Evolutionary conservation across 2,888 invertebrate species (phyloP), one percentile per base, ranked within the genome.

Genomic region (Neoitamus cyanurus): DNA sequence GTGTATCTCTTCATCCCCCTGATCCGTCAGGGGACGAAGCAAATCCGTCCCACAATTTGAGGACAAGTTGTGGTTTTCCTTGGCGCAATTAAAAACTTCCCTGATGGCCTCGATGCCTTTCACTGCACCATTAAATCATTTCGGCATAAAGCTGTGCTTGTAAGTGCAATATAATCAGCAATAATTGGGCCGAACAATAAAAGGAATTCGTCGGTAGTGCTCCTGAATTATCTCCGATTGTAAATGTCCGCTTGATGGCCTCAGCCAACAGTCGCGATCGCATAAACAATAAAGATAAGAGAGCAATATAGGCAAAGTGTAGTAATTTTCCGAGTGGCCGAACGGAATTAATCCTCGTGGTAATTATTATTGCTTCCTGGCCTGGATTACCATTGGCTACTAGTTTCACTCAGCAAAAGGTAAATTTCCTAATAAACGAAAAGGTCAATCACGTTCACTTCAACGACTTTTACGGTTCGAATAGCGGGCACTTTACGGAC

Each of bases 221-320:
- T 58, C 58, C 20, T 25, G 58, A 58, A 58, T 58, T 58, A 58
- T 58, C 58, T 58, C 20, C 20, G 25, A 58, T 58, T 58, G 9
- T 58, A 2, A 58, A 58, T 58, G 48, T 48, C 48, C 58, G 15
- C 58, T 58, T 58, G 58, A 58, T 58, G 58, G 3, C 58, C 58
- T 4, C 20, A 58, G 25, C 25, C 58, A 25, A 20, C 25, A 20
- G 58, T 58, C 58, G 58, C 58, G 58, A 58, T 58, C 58, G 25
- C 58, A 58, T 58, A 58, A 58, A 20, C 58, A 58, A 58, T 58
- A 58, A 58, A 58, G 58, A 58, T 58, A 58, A 58, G 58, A 58
- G 25, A 58, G 25, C 58, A 58, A 58, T 58, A 58, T 9, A 58
- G 7, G 20, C 6, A 20, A 58, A 58, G 58, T 58, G 58, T 15